Evolutionary conservation across 2,113 vertebrate genomes (phyloP).

Genomic region (Plecotus auritus): DNA sequence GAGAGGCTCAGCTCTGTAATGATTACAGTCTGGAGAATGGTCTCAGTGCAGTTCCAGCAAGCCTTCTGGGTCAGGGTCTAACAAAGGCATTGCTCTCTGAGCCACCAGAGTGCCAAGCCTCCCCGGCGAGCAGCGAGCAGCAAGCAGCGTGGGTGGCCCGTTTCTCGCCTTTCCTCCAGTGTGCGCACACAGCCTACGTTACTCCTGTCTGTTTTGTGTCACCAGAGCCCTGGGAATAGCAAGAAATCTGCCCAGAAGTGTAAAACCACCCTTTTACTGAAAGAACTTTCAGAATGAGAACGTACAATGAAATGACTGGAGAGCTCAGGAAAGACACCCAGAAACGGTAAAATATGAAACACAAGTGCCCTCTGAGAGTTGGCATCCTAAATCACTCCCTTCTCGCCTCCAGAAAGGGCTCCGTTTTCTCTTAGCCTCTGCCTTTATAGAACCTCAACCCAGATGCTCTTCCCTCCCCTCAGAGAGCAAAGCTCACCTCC

Average conservation of each 20-base stretch:
- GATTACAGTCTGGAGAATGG: background rate
- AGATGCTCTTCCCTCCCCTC: background rate
- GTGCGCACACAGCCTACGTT: background rate
- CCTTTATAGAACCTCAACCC: background rate
- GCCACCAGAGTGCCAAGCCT: background rate
- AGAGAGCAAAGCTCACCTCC: background rate
- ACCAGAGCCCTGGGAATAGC: background rate
- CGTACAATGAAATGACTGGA: background rate
- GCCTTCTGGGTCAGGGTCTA: background rate
- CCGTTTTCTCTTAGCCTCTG: background rate
- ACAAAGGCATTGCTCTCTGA: background rate
- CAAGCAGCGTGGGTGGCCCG: background rate
- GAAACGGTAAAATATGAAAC: background rate
- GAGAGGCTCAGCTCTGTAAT: background rate
- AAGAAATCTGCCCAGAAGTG: conserved; percentile 7
- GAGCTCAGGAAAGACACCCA: background rate
- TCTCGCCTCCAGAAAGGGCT: background rate
- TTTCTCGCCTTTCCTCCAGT: background rate
- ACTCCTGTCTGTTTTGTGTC: conserved; percentile 30
- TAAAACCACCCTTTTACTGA: background rate
- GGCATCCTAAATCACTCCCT: background rate
- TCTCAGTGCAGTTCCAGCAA: background rate
- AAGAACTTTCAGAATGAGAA: background rate
- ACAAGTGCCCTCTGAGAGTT: background rate
- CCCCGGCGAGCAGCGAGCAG: background rate